These are phyloP conservation scores for Pseudochirops corinnae DNA, from an alignment of 2,797 vertebrate species.

Conservation along the genomic window DNA sequence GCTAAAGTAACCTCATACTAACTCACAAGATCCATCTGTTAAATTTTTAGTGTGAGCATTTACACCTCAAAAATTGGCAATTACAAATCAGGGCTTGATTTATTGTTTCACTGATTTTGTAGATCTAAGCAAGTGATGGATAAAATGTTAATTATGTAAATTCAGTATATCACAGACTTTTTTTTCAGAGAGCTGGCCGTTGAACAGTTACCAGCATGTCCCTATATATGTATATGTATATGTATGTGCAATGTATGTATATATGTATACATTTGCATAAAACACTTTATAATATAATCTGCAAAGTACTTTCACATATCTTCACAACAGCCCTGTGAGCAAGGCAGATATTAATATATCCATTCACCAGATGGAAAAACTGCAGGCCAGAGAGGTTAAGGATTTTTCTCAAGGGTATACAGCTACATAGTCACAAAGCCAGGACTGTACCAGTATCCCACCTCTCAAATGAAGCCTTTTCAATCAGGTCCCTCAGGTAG, in stretches of 20 bases:
- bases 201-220: background rate
- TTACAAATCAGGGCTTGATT: background rate
- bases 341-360: background rate
- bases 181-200: no score
- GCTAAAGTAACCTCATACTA: background rate
- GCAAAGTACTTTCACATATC: background rate
- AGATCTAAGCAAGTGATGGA: background rate
- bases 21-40: background rate
- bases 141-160: background rate
- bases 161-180: background rate
- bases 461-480: background rate
- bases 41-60: background rate
- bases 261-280: background rate
- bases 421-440: background rate
- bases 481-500: background rate
- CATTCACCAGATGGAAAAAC: background rate
- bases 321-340: background rate
- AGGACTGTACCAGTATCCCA: background rate
- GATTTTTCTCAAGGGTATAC: background rate
- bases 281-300: background rate
- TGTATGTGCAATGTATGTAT: no score
- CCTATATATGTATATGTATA: background rate
- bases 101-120: background rate
- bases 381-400: background rate
- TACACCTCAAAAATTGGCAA: background rate